Conservation (phyloP, 2,797 vertebrate genomes). For the Acipenser oxyrinchus region DNA sequence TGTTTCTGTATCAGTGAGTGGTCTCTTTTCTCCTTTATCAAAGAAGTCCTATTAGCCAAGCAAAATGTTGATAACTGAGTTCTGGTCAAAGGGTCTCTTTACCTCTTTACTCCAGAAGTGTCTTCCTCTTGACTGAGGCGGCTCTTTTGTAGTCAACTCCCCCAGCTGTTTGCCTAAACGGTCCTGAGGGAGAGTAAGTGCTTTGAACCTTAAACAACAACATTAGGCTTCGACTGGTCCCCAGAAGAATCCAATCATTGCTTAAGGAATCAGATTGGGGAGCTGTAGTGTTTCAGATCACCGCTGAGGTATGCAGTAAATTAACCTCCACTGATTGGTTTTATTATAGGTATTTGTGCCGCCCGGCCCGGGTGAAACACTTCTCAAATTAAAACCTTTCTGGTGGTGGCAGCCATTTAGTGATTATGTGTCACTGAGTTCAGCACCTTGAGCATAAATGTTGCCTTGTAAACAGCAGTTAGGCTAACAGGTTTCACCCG, state of each 20-base stretch:
- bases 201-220: conserved; percentile 61
- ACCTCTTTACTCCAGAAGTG: conserved; percentile 46
- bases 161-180: conserved; percentile 49
- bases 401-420: conserved; percentile 42
- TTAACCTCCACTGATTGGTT: conserved; percentile 56
- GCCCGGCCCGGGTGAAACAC: conserved; percentile 42
- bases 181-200: conserved; percentile 46
- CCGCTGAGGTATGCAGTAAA: conserved; percentile 68
- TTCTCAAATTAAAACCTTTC: conserved; percentile 48
- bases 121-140: conserved; percentile 31
- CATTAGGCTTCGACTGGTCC: conserved; percentile 48
- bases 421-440: conserved; percentile 56
- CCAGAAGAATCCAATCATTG: conserved; percentile 50
- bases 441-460: conserved; percentile 51
- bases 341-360: conserved; percentile 51
- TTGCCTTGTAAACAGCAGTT: conserved; percentile 52
- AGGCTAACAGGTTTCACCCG: conserved; percentile 45
- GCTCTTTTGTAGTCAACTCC: conserved; percentile 38
- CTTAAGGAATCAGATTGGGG: conserved; percentile 54
- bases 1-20: neutral
- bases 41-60: conserved; percentile 18
- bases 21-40: conserved; percentile 19
- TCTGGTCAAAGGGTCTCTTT: conserved; percentile 30
- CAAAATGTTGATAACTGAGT: conserved; percentile 24
- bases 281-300: conserved; percentile 53